Evolutionary conservation across 1,140 invertebrate genomes (phyloP), one percentile per base, ranked within the genome.

Genomic region (Plutomurus gul): DNA sequence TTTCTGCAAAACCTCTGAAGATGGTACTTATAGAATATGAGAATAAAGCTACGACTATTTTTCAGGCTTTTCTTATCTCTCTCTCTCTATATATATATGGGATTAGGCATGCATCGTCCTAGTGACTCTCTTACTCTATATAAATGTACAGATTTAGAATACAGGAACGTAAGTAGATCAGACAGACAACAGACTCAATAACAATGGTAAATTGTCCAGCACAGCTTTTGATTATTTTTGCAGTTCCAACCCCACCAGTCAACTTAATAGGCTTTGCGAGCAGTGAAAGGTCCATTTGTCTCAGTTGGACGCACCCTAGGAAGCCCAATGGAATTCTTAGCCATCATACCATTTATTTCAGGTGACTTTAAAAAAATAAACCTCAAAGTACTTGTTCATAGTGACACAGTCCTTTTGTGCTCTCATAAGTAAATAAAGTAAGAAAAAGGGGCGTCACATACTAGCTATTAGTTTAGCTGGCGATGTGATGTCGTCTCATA

Each of bases 251-350:
- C 82, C 88, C 90, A 13, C 93, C 93, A 5, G 90, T 91, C 65
- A 90, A 90, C 80, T 91, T 95, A 6, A 94, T 94, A 85, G 92
- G 92, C 0, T 86, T 93, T 25, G 88, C 91, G 0, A 92, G 89
- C 76, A 91, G 89, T n/a, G 90, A 90, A 76, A 90, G 90, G 71
- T 90, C 91, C 1, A 90, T 94, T 20, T 87, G 93, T 56, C 90
- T 95, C 36, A 92, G 92, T 80, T 95, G 94, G 94, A 86, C 92
- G 73, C 91, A 92, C 6, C 93, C 93, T 0, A 84, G 89, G 0
- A 88, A 91, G 65, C 91, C 91, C 1, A 94, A 94, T 85, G 93
- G 93, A 4, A 82, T 92, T 73, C 89, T 95, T 33, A 91, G 88
- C 0, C 91, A 92, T 84, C 94, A 93, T 85, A 93, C 91, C 46